A percentile compares a stretch with the other conserved stretches of the same genome.
Conservation (phyloP, 2,888 invertebrate genomes). For the Ectemnius continuus region DNA sequence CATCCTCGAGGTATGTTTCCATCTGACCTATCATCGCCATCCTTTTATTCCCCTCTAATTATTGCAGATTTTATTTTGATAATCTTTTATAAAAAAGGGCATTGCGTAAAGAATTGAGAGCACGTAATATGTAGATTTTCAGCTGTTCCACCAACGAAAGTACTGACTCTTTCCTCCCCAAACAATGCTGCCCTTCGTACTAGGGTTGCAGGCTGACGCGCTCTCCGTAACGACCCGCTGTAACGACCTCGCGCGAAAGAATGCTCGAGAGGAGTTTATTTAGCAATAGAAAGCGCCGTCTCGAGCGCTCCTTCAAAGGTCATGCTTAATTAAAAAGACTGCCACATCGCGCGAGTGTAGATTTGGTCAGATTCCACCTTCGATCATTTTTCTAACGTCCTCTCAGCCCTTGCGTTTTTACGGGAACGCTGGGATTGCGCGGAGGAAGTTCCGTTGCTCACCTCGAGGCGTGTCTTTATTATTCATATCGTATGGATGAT, state of each 20-base stretch:
- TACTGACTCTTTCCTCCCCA: too few species aligned
- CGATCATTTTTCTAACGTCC: conserved; percentile 12
- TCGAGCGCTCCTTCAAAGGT: conserved; percentile 8
- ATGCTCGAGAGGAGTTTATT: not conserved
- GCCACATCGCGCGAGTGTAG: not conserved
- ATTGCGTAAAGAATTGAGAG: conserved; percentile 41
- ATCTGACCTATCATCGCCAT: not conserved
- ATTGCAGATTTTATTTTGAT: not conserved
- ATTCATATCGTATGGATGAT: conserved; percentile 65
- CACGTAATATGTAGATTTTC: conserved; percentile 32
- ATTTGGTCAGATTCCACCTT: not conserved
- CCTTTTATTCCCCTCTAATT: not conserved
- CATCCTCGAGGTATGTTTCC: conserved; percentile 72
- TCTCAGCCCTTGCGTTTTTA: not conserved
- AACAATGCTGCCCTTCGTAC: too few species aligned
- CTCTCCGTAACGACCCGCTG: too few species aligned
- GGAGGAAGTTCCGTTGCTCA: conserved; percentile 46
- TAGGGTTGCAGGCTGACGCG: too few species aligned
- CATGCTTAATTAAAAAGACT: conserved; percentile 25
- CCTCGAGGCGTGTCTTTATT: conserved; percentile 56
- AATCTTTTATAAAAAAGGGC: not conserved
- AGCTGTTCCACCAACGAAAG: too few species aligned
- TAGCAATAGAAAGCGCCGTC: conserved; percentile 17
- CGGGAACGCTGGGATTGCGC: conserved; percentile 17
- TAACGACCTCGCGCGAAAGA: not conserved